A percentile compares a stretch with the other conserved stretches of the same genome.
These are phyloP conservation scores for Thelaira solivaga DNA, from an alignment of 2,888 invertebrate species.

Conservation along the genomic window DNA sequence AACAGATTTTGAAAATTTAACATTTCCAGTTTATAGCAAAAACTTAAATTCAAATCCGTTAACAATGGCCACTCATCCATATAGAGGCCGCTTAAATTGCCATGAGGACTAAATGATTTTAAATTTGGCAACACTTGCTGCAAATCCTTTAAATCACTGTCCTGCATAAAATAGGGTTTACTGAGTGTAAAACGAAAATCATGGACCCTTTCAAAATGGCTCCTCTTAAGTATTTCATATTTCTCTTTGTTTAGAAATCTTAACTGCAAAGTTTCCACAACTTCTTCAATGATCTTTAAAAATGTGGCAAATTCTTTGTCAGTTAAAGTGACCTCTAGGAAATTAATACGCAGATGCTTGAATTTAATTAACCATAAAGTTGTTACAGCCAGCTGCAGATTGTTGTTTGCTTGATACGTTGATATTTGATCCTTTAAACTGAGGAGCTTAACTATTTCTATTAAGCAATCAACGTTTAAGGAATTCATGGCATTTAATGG, in stretches of 20 bases:
- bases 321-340: neutral
- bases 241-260: slow-evolving; percentile 25
- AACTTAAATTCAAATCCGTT: slow-evolving; percentile 42
- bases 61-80: slow-evolving; percentile 38
- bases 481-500: slow-evolving; percentile 31
- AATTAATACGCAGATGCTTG: slow-evolving; percentile 23
- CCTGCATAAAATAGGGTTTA: slow-evolving; percentile 36
- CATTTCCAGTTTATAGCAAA: slow-evolving; percentile 39
- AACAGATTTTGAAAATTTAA: slow-evolving; percentile 31
- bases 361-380: slow-evolving; percentile 31
- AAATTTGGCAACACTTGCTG: slow-evolving; percentile 37
- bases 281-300: neutral
- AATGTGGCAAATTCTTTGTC: slow-evolving; percentile 27
- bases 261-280: slow-evolving; percentile 29
- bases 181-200: slow-evolving; percentile 22
- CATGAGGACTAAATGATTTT: slow-evolving; percentile 44
- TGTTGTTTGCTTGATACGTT: neutral
- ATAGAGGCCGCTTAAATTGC: slow-evolving; percentile 31
- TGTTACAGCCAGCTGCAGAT: slow-evolving; percentile 6
- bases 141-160: slow-evolving; percentile 32
- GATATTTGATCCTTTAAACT: slow-evolving; percentile 47
- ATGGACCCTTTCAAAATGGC: neutral
- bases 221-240: slow-evolving; percentile 35
- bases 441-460: slow-evolving; percentile 37
- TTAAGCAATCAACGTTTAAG: slow-evolving; percentile 41